Evolutionary conservation across 2,888 invertebrate genomes (phyloP).

Genomic region (Trichopoda pennipes): DNA sequence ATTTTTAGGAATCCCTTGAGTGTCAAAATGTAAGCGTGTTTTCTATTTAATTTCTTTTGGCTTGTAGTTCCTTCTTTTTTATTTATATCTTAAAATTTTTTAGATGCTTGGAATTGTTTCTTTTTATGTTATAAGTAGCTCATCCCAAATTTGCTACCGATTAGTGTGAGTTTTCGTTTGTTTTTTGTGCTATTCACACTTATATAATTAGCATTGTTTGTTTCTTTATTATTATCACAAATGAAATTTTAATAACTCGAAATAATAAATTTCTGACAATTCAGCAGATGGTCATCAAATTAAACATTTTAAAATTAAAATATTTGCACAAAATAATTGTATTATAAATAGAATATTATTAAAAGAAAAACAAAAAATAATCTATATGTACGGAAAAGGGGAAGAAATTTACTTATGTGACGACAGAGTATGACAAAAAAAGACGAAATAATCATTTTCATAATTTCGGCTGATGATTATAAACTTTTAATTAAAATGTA

Average conservation of each 20-base stretch:
- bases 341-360: too few relatives aligned
- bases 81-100: not conserved
- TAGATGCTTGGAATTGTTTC: too few relatives aligned
- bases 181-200: constrained; percentile 29
- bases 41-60: constrained; percentile 22
- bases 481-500: too few relatives aligned
- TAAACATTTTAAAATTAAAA: not conserved
- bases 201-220: constrained; percentile 16
- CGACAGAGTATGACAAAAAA: too few relatives aligned
- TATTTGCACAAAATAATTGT: not conserved
- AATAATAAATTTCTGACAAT: constrained; percentile 50
- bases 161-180: constrained; percentile 11
- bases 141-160: constrained; percentile 10
- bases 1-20: constrained; percentile 47
- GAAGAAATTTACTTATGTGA: too few relatives aligned
- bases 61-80: constrained; percentile 43
- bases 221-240: constrained; percentile 28
- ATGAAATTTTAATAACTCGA: constrained; percentile 58
- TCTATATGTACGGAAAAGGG: too few relatives aligned
- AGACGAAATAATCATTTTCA: too few relatives aligned
- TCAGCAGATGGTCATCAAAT: constrained; percentile 51
- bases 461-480: too few relatives aligned
- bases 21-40: constrained; percentile 37
- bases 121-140: not conserved
- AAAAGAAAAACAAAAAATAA: too few relatives aligned